These are phyloP conservation scores for Phytoseiulus persimilis DNA, from an alignment of 2,888 invertebrate genomes.

Conservation along the genomic window DNA sequence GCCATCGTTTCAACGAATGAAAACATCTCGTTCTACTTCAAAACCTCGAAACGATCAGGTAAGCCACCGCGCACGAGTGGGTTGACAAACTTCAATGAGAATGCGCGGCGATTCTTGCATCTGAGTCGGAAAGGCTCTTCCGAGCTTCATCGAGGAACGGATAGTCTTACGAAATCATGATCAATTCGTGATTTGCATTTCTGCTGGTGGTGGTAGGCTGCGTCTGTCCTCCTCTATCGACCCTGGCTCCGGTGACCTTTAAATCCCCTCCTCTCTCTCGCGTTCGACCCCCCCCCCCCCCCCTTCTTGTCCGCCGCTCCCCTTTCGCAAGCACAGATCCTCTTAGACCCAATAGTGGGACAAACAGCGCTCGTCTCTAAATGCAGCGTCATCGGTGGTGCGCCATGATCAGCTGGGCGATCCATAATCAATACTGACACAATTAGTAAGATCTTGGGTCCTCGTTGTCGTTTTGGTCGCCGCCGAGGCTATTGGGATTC, in stretches of 20 bases:
- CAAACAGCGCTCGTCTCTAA: not conserved
- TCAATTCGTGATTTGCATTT: no score
- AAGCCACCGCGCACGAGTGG: not conserved
- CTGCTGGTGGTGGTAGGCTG: no score
- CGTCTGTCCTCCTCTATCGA: no score
- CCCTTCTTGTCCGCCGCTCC: not conserved
- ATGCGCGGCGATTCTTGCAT: no score
- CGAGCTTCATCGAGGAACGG: no score
- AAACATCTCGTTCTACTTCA: conserved; percentile 30
- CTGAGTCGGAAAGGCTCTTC: no score
- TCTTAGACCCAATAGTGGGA: not conserved
- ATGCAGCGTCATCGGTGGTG: not conserved
- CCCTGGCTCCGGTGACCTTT: no score
- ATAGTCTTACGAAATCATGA: no score
- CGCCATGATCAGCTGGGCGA: not conserved
- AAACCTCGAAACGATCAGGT: conserved; percentile 6
- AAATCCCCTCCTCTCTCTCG: no score
- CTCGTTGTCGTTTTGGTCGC: not conserved
- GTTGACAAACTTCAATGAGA: not conserved
- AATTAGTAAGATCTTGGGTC: not conserved
- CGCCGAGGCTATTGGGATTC: no score
- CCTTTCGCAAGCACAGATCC: not conserved
- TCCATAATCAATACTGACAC: not conserved
- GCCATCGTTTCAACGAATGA: conserved; percentile 21
- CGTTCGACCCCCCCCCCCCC: no score